Evolutionary conservation across 2,888 invertebrate species (phyloP).

Genomic region (Yponomeuta plumbellus): DNA sequence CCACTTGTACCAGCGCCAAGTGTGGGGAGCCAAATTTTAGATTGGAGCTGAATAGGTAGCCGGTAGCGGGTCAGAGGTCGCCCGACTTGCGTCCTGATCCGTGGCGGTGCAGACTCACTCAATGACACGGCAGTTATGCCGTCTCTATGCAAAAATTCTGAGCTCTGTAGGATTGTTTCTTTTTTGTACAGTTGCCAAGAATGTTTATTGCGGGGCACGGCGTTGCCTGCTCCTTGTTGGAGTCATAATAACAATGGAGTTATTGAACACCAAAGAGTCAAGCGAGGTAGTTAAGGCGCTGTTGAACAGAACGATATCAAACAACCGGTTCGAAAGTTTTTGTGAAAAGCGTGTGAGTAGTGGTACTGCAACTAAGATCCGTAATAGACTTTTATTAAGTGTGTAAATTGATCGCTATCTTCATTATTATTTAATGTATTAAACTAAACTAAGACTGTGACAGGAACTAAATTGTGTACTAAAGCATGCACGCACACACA

Average conservation of each 20-base stretch:
- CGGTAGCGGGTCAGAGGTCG: slow-evolving; percentile 17
- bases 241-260: neutral
- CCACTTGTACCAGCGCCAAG: slow-evolving; percentile 59
- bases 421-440: too few species aligned
- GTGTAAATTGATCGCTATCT: too few species aligned
- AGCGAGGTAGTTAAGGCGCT: neutral
- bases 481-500: too few species aligned
- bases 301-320: neutral
- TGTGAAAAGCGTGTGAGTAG: too few species aligned
- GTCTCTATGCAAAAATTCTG: slow-evolving; percentile 18
- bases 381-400: too few species aligned
- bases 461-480: too few species aligned
- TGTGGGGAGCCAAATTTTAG: slow-evolving; percentile 38
- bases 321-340: neutral
- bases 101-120: slow-evolving; percentile 17
- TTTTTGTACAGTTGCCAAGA: neutral
- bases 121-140: slow-evolving; percentile 18
- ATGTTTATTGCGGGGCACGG: neutral
- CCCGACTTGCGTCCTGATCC: slow-evolving; percentile 19
- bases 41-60: slow-evolving; percentile 32
- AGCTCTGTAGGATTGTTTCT: neutral
- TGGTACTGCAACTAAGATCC: too few species aligned
- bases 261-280: neutral
- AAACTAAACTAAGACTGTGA: too few species aligned
- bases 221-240: neutral